A percentile compares a stretch with the other conserved stretches of the same genome.
phyloP scores from a whole-genome alignment of 2,888 invertebrate genomes.

The Sturmia bella region DNA sequence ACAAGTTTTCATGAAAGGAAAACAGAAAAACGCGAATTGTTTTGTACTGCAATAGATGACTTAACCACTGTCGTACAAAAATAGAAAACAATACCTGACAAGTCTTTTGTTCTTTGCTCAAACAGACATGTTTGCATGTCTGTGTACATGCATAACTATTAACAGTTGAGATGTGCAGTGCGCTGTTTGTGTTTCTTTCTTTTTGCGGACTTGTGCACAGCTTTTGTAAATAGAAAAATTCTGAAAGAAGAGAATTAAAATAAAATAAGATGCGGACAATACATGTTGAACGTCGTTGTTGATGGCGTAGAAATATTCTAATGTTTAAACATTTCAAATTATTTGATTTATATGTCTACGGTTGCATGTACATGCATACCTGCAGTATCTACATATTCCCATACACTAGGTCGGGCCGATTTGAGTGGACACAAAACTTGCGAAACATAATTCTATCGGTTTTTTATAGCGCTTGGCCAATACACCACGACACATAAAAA shows the following conservation, averaged over 20 bases:
- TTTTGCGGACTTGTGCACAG: constrained; percentile 7
- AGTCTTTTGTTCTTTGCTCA: constrained; percentile 41
- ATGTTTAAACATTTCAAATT: constrained; percentile 45
- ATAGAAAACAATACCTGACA: constrained; percentile 50
- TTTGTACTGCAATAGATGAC: constrained; percentile 40
- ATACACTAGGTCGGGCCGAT: too few species aligned
- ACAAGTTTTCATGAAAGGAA: background rate
- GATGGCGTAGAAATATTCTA: constrained; percentile 29
- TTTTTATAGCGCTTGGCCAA: too few species aligned
- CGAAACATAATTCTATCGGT: too few species aligned
- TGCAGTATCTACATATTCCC: too few species aligned
- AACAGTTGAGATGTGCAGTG: background rate
- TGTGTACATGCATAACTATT: background rate
- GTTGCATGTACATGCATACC: constrained; percentile 13
- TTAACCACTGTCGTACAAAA: constrained; percentile 61
- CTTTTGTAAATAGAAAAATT: constrained; percentile 29
- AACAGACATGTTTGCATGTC: too few species aligned
- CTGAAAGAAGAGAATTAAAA: background rate
- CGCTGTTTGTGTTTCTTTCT: background rate
- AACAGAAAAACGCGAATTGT: constrained; percentile 32
- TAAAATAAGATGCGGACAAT: constrained; percentile 42
- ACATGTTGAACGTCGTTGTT: constrained; percentile 28
- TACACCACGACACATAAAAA: too few species aligned
- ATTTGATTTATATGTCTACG: constrained; percentile 11
- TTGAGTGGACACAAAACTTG: too few species aligned